These are phyloP conservation scores for Enchytraeus crypticus DNA, from an alignment of 2,888 invertebrate species.

Conservation along the genomic window DNA sequence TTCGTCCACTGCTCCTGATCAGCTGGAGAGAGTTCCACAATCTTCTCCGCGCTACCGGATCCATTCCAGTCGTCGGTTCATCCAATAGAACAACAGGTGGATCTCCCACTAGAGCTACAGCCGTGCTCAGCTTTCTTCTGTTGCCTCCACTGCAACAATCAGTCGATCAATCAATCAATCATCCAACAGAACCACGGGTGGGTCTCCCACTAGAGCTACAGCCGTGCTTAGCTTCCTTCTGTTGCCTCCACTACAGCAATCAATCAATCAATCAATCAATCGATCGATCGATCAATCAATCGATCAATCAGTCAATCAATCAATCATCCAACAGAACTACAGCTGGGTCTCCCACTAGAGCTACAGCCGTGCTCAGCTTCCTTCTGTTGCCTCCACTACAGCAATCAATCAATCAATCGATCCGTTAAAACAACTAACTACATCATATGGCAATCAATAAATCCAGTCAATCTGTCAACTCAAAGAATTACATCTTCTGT, in stretches of 20 bases:
- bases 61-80: conserved; percentile 55
- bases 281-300: too few species aligned
- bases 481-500: too few species aligned
- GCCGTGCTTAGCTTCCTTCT: conserved; percentile 34
- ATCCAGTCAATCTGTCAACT: too few species aligned
- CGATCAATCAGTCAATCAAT: too few species aligned
- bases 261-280: too few species aligned
- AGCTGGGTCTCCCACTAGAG: conserved; percentile 30
- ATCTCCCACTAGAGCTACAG: conserved; percentile 33
- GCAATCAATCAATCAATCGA: not conserved
- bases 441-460: too few species aligned
- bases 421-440: too few species aligned
- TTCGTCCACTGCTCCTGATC: conserved; percentile 61
- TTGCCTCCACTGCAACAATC: conserved; percentile 35
- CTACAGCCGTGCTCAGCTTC: conserved; percentile 31
- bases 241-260: conserved; percentile 42
- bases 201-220: conserved; percentile 33
- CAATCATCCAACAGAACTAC: conserved; percentile 30
- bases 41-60: conserved; percentile 67
- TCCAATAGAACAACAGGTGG: conserved; percentile 32
- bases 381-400: conserved; percentile 49
- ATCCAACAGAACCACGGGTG: conserved; percentile 31
- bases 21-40: conserved; percentile 67
- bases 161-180: conserved; percentile 20
- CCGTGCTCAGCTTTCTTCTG: conserved; percentile 33